Conservation (phyloP, 1,140 invertebrate species). For the Drosophila mojavensis region DNA sequence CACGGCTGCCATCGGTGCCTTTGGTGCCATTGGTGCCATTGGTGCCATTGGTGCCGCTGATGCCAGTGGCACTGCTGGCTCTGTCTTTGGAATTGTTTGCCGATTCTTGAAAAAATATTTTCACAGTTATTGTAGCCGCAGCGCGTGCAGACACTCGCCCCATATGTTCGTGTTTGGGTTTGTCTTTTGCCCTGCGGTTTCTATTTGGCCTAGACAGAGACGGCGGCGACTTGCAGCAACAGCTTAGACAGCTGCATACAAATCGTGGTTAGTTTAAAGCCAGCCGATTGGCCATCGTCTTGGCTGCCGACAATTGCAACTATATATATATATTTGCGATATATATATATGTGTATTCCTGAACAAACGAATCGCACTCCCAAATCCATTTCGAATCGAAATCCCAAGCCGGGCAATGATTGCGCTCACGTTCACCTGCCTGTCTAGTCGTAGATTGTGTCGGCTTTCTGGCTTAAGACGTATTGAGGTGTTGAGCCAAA, state of each 20-base stretch:
- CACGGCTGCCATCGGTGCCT: conserved; percentile 8
- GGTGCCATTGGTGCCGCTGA: conserved; percentile 4
- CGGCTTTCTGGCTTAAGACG: conserved; percentile 40
- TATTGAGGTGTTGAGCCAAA: conserved; percentile 69
- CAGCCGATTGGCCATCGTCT: too few relatives aligned
- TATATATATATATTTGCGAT: too few relatives aligned
- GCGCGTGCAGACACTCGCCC: conserved; percentile 2
- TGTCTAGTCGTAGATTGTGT: conserved; percentile 8
- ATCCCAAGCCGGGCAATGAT: conserved; percentile 10
- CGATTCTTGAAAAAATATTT: conserved; percentile 44
- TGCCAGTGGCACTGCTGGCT: too few relatives aligned
- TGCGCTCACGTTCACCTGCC: conserved; percentile 14
- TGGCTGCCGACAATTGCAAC: too few relatives aligned
- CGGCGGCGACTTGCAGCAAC: background rate
- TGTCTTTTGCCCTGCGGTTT: conserved; percentile 2
- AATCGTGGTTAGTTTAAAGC: too few relatives aligned
- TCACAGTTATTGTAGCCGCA: conserved; percentile 40
- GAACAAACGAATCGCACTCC: background rate
- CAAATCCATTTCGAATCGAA: too few relatives aligned
- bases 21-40: conserved; percentile 35
- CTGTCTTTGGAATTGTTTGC: conserved; percentile 39
- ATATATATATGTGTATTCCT: too few relatives aligned
- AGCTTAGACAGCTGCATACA: too few relatives aligned
- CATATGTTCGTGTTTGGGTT: conserved; percentile 5
- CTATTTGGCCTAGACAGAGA: background rate